phyloP scores from a whole-genome alignment of 2,888 invertebrate species.

The Epistrophe grossulariae region DNA sequence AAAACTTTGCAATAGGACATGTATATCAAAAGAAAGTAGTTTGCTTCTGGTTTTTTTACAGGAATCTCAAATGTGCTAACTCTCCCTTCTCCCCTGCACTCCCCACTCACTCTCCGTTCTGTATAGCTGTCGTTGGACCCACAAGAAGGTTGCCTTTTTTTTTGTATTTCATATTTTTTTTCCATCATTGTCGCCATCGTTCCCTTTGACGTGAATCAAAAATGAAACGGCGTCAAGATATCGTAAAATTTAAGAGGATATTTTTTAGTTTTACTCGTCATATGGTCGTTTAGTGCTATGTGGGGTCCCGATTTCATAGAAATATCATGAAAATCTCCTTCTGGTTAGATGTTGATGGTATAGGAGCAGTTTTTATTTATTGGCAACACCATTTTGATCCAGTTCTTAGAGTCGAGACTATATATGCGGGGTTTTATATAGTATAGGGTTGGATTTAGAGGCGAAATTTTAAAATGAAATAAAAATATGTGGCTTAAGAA shows the following conservation, averaged over 20 bases:
- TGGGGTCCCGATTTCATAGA: conserved; percentile 16
- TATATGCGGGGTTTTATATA: background rate
- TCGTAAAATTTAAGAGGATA: conserved; percentile 68
- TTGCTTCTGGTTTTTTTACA: background rate
- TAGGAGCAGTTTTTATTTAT: conserved; percentile 56
- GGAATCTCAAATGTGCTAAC: conserved; percentile 16
- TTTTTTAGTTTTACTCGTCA: conserved; percentile 65
- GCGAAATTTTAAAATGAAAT: conserved; percentile 44
- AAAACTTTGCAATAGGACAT: conserved; percentile 32
- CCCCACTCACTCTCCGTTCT: too few species aligned
- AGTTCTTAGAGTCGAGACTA: conserved; percentile 8
- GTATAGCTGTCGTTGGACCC: background rate
- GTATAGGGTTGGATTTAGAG: background rate
- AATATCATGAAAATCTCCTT: conserved; percentile 33
- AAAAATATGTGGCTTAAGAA: conserved; percentile 41
- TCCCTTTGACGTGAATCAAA: conserved; percentile 66
- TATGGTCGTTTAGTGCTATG: conserved; percentile 64
- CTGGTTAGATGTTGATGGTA: background rate
- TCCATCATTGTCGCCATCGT: conserved; percentile 39
- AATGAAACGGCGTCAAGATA: conserved; percentile 71
- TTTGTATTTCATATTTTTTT: background rate
- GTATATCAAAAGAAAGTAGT: conserved; percentile 19
- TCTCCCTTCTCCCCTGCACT: background rate
- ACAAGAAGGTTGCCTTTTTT: background rate
- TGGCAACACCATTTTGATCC: conserved; percentile 58